phyloP scores from a whole-genome alignment of 2,113 vertebrate genomes.

The Okapia johnstoni region DNA sequence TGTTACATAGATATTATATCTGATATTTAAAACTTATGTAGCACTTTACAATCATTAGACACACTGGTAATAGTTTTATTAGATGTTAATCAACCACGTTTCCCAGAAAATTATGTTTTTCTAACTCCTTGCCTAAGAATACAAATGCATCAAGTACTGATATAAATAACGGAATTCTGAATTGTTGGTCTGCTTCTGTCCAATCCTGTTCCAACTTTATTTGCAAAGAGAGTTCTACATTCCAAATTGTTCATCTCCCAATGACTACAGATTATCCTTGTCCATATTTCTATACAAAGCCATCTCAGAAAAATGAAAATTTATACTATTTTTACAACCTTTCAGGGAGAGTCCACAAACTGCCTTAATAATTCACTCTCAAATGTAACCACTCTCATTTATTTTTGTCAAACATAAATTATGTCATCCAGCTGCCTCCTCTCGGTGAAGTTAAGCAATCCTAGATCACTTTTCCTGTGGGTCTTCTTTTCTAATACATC shows the following conservation, averaged over 20 bases:
- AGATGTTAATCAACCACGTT: not conserved
- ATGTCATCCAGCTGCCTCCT: not conserved
- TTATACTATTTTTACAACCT: conserved; percentile 37
- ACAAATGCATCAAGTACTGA: not conserved
- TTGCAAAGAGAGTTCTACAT: not conserved
- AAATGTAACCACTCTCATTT: conserved; percentile 21
- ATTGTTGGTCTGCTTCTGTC: not conserved
- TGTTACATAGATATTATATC: not conserved
- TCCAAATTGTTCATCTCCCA: not conserved
- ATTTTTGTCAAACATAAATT: conserved; percentile 42
- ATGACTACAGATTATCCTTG: not conserved
- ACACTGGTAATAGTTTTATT: not conserved
- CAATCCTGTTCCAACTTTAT: not conserved
- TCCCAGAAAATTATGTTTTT: not conserved
- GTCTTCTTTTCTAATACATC: not conserved
- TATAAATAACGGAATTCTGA: not conserved
- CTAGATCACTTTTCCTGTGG: not conserved
- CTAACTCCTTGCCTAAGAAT: not conserved
- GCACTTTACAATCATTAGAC: not conserved
- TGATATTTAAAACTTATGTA: not conserved
- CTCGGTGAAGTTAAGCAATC: not conserved
- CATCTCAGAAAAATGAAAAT: conserved; percentile 25
- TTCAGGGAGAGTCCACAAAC: not conserved
- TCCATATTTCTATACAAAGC: conserved; percentile 15
- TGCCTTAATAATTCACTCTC: conserved; percentile 26